Evolutionary conservation across 1,140 invertebrate species (phyloP).

Genomic region (Yoshiicerus persimilis): DNA sequence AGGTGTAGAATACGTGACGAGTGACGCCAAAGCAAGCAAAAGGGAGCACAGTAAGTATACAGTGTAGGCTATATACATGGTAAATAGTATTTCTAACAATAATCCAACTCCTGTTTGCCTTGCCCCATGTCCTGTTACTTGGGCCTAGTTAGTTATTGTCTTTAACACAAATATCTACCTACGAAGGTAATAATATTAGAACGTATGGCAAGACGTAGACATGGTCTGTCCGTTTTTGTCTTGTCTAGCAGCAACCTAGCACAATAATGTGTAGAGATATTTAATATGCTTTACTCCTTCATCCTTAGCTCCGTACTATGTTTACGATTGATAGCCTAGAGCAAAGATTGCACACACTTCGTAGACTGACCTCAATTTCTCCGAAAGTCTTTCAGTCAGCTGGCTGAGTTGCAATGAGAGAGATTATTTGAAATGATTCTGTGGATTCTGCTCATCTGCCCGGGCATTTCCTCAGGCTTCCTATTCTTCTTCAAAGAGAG

Average conservation of each 20-base stretch:
- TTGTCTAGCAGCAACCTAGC: background rate
- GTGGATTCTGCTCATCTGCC: background rate
- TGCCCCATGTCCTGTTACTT: background rate
- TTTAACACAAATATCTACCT: background rate
- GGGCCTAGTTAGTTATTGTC: background rate
- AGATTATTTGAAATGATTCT: background rate
- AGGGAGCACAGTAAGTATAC: too few species aligned
- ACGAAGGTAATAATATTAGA: background rate
- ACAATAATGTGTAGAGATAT: background rate
- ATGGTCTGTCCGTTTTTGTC: background rate
- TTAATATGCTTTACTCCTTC: background rate
- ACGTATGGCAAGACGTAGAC: background rate
- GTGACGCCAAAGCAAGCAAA: too few species aligned
- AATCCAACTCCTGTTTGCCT: background rate
- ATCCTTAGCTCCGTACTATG: background rate
- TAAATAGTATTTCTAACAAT: too few species aligned
- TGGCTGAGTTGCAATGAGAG: background rate
- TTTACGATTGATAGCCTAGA: background rate
- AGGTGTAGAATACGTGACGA: too few species aligned
- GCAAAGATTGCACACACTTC: background rate
- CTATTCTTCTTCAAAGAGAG: background rate
- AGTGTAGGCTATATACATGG: too few species aligned
- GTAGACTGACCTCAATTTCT: constrained; percentile 13
- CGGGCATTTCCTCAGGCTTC: constrained; percentile 5
- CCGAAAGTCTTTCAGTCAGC: background rate